Evolutionary conservation across 92 coral and sea anemone genomes (phyloP).

Genomic region (Palythoa grandiflora): DNA sequence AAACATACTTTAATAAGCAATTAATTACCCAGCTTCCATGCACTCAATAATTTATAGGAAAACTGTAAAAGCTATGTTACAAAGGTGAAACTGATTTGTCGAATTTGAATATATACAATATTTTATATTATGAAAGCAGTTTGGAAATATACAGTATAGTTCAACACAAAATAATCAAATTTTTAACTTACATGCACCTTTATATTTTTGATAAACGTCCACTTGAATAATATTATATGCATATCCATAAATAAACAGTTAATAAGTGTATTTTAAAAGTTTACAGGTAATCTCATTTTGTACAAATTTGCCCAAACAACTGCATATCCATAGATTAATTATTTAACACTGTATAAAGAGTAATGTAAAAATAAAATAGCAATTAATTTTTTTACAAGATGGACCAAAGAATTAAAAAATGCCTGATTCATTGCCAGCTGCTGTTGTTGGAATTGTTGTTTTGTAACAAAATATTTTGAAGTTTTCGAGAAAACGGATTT

Average conservation of each 20-base stretch:
- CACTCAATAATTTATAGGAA: neutral
- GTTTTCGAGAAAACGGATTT: neutral
- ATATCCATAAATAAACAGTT: neutral
- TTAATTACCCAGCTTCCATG: neutral
- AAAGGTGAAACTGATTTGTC: neutral
- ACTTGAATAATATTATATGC: neutral
- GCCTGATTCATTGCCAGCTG: slow-evolving; percentile 40
- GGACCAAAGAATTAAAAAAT: neutral
- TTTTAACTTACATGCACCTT: neutral
- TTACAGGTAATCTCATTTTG: neutral
- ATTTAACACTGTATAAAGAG: neutral
- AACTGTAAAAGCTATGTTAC: neutral
- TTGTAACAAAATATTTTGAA: slow-evolving; percentile 23
- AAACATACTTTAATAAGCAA: neutral
- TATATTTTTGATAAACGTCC: neutral
- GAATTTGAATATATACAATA: neutral
- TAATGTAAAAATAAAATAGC: neutral
- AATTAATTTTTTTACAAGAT: neutral
- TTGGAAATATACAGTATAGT: neutral
- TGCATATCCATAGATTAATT: neutral
- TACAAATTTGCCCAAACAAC: slow-evolving; percentile 3
- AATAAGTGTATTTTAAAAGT: slow-evolving; percentile 1
- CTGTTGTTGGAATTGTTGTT: slow-evolving; percentile 38
- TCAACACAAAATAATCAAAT: neutral
- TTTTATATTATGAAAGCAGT: neutral